Conservation (phyloP, 2,797 vertebrate genomes). For the Triplophysa bombifrons region DNA sequence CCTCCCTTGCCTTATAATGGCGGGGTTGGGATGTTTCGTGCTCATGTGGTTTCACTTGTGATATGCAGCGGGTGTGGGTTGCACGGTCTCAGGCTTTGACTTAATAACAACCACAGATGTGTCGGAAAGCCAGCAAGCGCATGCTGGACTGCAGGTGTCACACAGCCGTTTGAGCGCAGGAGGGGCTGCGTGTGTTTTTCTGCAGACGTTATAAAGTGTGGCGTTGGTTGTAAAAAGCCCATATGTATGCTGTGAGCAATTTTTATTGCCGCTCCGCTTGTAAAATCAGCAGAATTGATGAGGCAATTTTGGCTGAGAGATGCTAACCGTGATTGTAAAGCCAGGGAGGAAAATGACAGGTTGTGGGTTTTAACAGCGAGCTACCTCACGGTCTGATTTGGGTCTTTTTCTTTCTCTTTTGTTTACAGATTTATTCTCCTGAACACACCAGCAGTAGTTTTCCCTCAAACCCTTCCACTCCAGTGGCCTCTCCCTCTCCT, state of each 20-base stretch:
- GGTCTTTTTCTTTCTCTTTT: constrained; percentile 31
- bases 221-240: constrained; percentile 63
- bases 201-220: constrained; percentile 52
- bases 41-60: constrained; percentile 37
- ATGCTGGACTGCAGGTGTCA: constrained; percentile 56
- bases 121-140: constrained; percentile 45
- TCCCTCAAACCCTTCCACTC: constrained; percentile 98
- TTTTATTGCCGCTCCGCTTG: constrained; percentile 61
- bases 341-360: constrained; percentile 46
- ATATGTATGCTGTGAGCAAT: constrained; percentile 58
- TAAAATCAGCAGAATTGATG: constrained; percentile 68
- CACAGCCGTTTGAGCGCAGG: constrained; percentile 51
- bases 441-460: constrained; percentile 99
- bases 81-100: constrained; percentile 18
- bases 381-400: constrained; percentile 20
- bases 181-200: constrained; percentile 47
- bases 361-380: constrained; percentile 44
- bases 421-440: constrained; percentile 95
- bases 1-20: background rate
- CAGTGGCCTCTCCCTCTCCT: constrained; percentile 95
- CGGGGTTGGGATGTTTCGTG: constrained; percentile 8
- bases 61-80: constrained; percentile 3
- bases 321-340: constrained; percentile 62
- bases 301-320: constrained; percentile 61
- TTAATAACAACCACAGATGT: constrained; percentile 40